Base-by-base conservation (phyloP, 1,140 invertebrate species). In the Daktulosphaira vitifoliae region DNA sequence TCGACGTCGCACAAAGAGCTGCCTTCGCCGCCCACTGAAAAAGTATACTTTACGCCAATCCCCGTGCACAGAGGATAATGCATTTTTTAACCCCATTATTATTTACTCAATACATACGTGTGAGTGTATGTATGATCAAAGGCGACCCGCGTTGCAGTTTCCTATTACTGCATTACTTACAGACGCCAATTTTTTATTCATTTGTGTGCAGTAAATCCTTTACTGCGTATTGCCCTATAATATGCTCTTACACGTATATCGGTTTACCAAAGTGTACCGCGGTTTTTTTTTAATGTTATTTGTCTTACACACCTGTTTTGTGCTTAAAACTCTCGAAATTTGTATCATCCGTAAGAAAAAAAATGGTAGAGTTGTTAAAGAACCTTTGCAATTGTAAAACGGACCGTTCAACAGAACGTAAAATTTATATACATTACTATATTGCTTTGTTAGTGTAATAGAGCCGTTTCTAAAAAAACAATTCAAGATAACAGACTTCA, bases 181-280 rank as follows among this genome's bases (percentile, higher is more conserved):
- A 23, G 26, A 46, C 42, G 54, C 39, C 54, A 59, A 59, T 59
- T 59, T 59, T 49, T 52, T 46, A 8, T 16, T 46, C n/a, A 8
- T 59, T 37, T 44, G n/a, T n/a, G 26, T 46, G 42, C 22, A 42
- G 4, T n/a, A 9, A 59, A 59, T 59, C 38, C 39, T 59, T 59
- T 59, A 11, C 42, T 11, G 29, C 29, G 11, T n/a, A n/a, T n/a
- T n/a, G n/a, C n/a, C n/a, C n/a, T n/a, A n/a, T n/a, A n/a, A n/a
- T n/a, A n/a, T n/a, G n/a, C n/a, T n/a, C n/a, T n/a, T n/a, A 33
- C 29, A 5, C 5, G 22, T 59, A 59, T 59, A 59, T 59, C 54
- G 54, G 54, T 59, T 59, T 59, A 59, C 54, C 54, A 59, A 59
- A 59, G 54, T 59, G 20, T n/a, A 59, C 54, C 54, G 54, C 29